Evolutionary conservation across 2,888 invertebrate genomes (phyloP), one percentile per base, ranked within the genome.

Genomic region (Rapana venosa): DNA sequence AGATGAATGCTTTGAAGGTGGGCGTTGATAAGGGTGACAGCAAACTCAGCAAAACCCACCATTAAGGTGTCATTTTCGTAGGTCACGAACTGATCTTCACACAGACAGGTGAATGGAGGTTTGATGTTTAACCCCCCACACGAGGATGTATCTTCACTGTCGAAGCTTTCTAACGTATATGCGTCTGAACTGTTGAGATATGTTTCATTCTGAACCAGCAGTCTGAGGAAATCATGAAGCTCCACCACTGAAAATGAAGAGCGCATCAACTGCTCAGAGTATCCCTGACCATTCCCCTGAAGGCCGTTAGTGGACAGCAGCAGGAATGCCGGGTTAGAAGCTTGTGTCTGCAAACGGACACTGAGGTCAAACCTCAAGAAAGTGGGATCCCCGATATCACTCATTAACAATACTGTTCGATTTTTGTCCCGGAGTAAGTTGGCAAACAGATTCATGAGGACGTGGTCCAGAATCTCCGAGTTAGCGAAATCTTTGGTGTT

Each of bases 1-100:
- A 26, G 32, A 6, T 32, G 47, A 5, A 36, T 6, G 20, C 30
- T 32, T 4, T 61, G 58, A 1, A 90, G 88, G 32, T 79, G 70
- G 11, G 26, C n/a, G 61, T 90, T 90, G 74, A 90, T 77, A 8
- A 88, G 4, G 47, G 85, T 77, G 20, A 88, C 88, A 26, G 77
- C 61, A 17, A 90, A 47, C n/a, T 88, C 88, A 0, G 88, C 90
- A 77, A 90, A 90, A 11, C 84, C 90, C 35, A 32, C 85, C 85
- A 79, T 85, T 20, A 90, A 30, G 30, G 88, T 85, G 88, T 90
- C 90, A 61, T 90, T 90, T 15, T 70, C 77, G 77, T 90, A 90
- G 17, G n/a, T n/a, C 70, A 83, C 84, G 58, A 22, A 58, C 58
- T 85, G 84, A n/a, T 32, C 61, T 30, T 90, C 88, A 47, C 90